A percentile compares a stretch with the other conserved stretches of the same genome.
Evolutionary conservation across 2,888 invertebrate species (phyloP).

Genomic region (Carcina quercana): DNA sequence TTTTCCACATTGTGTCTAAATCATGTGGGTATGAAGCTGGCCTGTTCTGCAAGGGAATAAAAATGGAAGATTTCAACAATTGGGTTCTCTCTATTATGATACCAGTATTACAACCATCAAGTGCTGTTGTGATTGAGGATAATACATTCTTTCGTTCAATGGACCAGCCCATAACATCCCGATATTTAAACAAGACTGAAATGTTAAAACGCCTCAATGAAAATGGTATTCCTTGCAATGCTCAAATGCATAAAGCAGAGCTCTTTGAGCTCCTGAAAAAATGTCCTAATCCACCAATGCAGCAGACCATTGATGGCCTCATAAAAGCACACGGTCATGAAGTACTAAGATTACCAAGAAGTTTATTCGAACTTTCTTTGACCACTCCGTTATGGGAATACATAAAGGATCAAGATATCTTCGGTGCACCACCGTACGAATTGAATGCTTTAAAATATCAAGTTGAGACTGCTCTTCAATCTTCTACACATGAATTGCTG

Average conservation of each 20-base stretch:
- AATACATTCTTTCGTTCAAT: conserved; percentile 25
- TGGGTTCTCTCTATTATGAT: conserved; percentile 39
- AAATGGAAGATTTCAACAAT: conserved; percentile 27
- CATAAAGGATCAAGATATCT: neutral
- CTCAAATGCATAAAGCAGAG: conserved; percentile 33
- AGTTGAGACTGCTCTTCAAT: no score
- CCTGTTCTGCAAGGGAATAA: conserved; percentile 18
- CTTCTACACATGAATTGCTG: no score
- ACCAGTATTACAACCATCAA: conserved; percentile 21
- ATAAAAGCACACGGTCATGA: conserved; percentile 36
- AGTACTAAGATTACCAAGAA: conserved; percentile 33
- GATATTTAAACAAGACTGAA: conserved; percentile 33
- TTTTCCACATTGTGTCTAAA: conserved; percentile 31
- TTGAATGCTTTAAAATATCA: no score
- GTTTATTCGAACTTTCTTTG: conserved; percentile 32
- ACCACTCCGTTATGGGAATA: conserved; percentile 32
- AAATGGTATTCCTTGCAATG: conserved; percentile 34
- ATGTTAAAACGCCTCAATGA: conserved; percentile 35
- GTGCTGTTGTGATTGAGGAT: conserved; percentile 36
- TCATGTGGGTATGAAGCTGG: conserved; percentile 25
- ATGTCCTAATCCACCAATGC: conserved; percentile 15
- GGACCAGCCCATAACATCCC: conserved; percentile 22
- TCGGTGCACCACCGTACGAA: no score
- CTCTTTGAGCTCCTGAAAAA: conserved; percentile 34
- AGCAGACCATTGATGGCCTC: conserved; percentile 28